These are phyloP conservation scores for Halocaridina rubra DNA, from an alignment of 2,888 invertebrate species.

Conservation along the genomic window DNA sequence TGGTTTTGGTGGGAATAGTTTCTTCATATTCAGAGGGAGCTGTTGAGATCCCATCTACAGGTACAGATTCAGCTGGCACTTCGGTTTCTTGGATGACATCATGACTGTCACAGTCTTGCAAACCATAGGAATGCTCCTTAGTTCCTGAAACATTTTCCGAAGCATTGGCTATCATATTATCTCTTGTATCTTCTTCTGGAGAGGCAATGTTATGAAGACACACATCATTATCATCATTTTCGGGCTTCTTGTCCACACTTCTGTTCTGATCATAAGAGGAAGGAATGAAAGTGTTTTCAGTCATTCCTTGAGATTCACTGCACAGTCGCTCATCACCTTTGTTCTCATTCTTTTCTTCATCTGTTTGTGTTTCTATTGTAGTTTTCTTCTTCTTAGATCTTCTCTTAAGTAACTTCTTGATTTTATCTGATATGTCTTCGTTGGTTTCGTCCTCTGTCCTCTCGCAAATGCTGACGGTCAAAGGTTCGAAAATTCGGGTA, in stretches of 20 bases:
- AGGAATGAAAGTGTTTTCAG: background rate
- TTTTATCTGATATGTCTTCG: background rate
- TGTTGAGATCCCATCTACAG: no score
- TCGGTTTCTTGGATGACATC: slow-evolving; percentile 23
- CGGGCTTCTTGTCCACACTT: background rate
- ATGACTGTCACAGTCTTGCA: background rate
- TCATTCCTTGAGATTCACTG: background rate
- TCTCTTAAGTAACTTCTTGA: slow-evolving; percentile 40
- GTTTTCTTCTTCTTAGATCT: slow-evolving; percentile 37
- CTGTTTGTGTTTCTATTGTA: slow-evolving; percentile 43
- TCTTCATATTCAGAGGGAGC: no score
- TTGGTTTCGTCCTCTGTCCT: background rate
- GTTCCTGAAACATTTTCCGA: slow-evolving; percentile 1
- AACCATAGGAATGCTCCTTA: slow-evolving; percentile 4
- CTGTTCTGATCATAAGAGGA: background rate
- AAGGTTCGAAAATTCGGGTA: slow-evolving; percentile 38
- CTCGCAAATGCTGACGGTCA: background rate
- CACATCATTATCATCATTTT: background rate
- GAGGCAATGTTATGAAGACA: background rate
- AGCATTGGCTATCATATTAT: background rate
- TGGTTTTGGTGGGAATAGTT: background rate
- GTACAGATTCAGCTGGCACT: slow-evolving; percentile 20
- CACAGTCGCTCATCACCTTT: background rate
- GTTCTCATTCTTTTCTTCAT: slow-evolving; percentile 9
- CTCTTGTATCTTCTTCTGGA: background rate